These are phyloP conservation scores for Zaprionus ornatus DNA, from an alignment of 1,140 invertebrate species.

Conservation along the genomic window DNA sequence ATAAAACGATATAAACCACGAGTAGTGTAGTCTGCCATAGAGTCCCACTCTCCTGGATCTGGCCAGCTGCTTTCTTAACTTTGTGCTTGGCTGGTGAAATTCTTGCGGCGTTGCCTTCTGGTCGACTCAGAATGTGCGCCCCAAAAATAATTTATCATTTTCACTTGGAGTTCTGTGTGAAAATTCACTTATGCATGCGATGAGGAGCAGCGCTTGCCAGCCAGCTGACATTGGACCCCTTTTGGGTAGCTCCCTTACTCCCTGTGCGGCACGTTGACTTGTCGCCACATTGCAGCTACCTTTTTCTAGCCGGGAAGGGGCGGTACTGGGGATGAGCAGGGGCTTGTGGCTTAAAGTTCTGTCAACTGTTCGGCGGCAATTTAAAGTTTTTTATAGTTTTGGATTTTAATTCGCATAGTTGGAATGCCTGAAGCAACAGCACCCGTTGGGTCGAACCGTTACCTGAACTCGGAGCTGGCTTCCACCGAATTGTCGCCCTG, in stretches of 20 bases:
- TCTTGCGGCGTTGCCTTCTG: constrained; percentile 70
- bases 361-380: constrained; percentile 48
- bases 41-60: neutral
- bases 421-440: constrained; percentile 27
- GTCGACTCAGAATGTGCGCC: constrained; percentile 32
- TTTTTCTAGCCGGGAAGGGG: constrained; percentile 47
- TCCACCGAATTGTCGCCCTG: constrained; percentile 4
- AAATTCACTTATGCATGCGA: constrained; percentile 43
- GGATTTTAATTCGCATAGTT: constrained; percentile 67
- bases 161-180: constrained; percentile 55
- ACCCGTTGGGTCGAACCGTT: neutral
- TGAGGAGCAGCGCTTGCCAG: constrained; percentile 3
- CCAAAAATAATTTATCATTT: constrained; percentile 80
- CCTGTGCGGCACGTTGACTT: constrained; percentile 10
- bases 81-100: constrained; percentile 70
- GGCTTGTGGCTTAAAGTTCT: constrained; percentile 65
- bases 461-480: constrained; percentile 21
- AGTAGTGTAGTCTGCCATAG: neutral
- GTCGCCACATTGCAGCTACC: constrained; percentile 47
- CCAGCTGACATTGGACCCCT: constrained; percentile 19
- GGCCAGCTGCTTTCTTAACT: constrained; percentile 63
- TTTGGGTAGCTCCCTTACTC: neutral
- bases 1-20: neutral
- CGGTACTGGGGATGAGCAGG: neutral
- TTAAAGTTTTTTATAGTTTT: constrained; percentile 63